Percentiles rank a stretch among this genome's conserved stretches.
These are phyloP conservation scores for Hypotaenidia philippensis DNA, from an alignment of 2,797 vertebrate species.

Conservation along the genomic window DNA sequence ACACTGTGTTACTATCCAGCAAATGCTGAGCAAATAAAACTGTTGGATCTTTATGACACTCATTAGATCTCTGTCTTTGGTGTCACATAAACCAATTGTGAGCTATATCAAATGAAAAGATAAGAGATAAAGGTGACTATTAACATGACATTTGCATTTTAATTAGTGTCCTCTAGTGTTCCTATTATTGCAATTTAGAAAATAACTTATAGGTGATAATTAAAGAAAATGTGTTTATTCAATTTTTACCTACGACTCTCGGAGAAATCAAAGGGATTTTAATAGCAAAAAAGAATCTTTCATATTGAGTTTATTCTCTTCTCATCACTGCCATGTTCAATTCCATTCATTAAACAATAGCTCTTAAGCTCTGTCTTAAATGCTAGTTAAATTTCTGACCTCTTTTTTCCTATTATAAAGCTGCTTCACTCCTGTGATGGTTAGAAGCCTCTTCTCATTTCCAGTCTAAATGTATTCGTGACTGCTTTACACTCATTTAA, in stretches of 20 bases:
- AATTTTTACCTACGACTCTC: not conserved
- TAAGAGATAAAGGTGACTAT: not conserved
- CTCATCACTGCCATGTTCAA: not conserved
- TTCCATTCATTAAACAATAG: constrained; percentile 14
- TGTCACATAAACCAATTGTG: not conserved
- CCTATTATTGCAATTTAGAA: constrained; percentile 14
- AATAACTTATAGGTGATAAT: constrained; percentile 24
- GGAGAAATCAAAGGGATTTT: not conserved
- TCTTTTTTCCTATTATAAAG: not conserved
- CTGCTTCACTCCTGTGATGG: not conserved
- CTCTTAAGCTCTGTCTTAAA: not conserved
- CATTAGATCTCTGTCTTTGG: not conserved
- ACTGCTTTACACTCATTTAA: constrained; percentile 16
- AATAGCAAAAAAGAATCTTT: not conserved
- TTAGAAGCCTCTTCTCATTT: constrained; percentile 26
- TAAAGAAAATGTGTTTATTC: constrained; percentile 5
- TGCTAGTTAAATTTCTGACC: not conserved
- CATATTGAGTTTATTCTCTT: not conserved
- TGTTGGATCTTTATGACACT: not conserved
- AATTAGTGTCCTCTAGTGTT: constrained; percentile 5
- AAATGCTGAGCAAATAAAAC: not conserved
- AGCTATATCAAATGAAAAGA: not conserved
- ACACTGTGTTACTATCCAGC: not conserved
- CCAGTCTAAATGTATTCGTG: not conserved
- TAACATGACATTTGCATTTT: constrained; percentile 23